Percentiles rank a stretch among this genome's conserved stretches.
Conservation (phyloP, 2,888 invertebrate species). For the Deilephila elpenor region DNA sequence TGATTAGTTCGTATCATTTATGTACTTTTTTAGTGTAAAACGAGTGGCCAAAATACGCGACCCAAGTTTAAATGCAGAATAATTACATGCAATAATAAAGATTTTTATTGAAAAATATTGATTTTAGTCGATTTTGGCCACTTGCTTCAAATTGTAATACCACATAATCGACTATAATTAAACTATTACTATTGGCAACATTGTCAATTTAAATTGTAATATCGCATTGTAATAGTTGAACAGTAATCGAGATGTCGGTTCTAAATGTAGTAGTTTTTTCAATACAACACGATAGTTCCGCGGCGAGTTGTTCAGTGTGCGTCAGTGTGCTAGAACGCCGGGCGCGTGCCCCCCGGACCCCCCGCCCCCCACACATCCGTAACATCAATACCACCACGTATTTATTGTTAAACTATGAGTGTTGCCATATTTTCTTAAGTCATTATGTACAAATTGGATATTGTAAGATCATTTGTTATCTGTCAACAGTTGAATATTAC, state of each 20-base stretch:
- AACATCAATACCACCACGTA: conserved; percentile 61
- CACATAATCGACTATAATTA: conserved; percentile 12
- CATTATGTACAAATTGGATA: conserved; percentile 84
- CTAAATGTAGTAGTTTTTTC: conserved; percentile 29
- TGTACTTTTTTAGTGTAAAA: not conserved
- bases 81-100: not conserved
- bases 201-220: not conserved
- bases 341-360: conserved; percentile 8
- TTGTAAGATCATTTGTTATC: conserved; percentile 84
- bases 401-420: conserved; percentile 82
- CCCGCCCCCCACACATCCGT: conserved; percentile 31
- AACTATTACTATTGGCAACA: not conserved
- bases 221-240: conserved; percentile 35
- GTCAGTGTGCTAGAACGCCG: too few species aligned
- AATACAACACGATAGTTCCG: conserved; percentile 23
- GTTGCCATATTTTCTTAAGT: conserved; percentile 85
- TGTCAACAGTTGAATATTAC: conserved; percentile 85
- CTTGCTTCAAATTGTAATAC: conserved; percentile 16
- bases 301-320: too few species aligned
- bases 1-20: conserved; percentile 19
- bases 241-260: conserved; percentile 39
- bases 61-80: not conserved
- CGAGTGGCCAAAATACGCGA: conserved; percentile 17
- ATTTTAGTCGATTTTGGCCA: not conserved
- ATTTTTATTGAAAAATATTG: not conserved